Conservation (phyloP, 2,888 invertebrate species). For the Allygus modestus region DNA sequence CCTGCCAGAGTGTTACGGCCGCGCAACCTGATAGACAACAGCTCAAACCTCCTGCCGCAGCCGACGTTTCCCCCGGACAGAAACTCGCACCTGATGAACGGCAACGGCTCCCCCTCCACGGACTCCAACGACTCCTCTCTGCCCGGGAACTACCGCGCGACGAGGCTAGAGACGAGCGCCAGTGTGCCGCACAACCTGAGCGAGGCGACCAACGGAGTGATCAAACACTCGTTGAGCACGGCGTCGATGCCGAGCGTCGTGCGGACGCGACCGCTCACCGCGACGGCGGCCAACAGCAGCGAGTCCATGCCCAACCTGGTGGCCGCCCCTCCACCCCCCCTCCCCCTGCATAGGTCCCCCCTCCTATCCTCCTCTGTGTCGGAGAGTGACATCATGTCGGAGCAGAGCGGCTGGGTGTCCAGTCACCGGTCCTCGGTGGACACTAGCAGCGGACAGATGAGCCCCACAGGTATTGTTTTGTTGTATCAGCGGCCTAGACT, state of each 20-base stretch:
- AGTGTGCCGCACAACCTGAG: constrained; percentile 82
- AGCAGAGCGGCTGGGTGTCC: constrained; percentile 93
- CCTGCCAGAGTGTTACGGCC: constrained; percentile 33
- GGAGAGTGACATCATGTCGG: constrained; percentile 79
- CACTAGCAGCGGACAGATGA: constrained; percentile 74
- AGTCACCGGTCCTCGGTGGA: constrained; percentile 78
- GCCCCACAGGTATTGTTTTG: constrained; percentile 70
- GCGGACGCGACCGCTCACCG: constrained; percentile 62
- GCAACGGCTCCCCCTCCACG: constrained; percentile 65
- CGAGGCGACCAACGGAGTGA: constrained; percentile 66
- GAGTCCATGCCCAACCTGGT: constrained; percentile 86
- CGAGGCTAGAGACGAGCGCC: constrained; percentile 74
- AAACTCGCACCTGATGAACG: constrained; percentile 42
- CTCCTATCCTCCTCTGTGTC: constrained; percentile 74
- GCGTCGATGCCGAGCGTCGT: constrained; percentile 72
- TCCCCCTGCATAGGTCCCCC: constrained; percentile 72
- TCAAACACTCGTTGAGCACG: constrained; percentile 72
- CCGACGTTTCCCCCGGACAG: constrained; percentile 52
- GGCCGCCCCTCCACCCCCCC: constrained; percentile 72
- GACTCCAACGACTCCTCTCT: constrained; percentile 68
- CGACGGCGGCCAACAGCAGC: constrained; percentile 77
- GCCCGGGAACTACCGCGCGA: constrained; percentile 53
- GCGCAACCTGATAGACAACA: constrained; percentile 54
- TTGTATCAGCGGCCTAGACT: too few species aligned
- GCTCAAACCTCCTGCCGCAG: constrained; percentile 49